Evolutionary conservation across 2,888 invertebrate species (phyloP), one percentile per base, ranked within the genome.

Genomic region (Euclidia mi): DNA sequence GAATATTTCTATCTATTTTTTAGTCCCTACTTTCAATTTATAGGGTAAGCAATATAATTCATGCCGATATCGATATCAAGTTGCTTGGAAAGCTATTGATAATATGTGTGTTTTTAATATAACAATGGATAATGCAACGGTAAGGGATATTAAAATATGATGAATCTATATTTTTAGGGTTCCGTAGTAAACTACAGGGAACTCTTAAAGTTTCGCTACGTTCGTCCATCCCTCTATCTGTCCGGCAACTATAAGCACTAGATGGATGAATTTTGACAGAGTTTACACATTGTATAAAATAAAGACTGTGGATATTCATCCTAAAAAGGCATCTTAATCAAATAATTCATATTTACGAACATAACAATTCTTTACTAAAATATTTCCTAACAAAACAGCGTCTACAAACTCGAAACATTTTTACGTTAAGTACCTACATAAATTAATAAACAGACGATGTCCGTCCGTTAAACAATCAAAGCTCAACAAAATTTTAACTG

Each of bases 401-500:
- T n/a, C 28, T 1, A 42, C 3, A 3, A 14, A 29, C 15, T 37
- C 15, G n/a, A 38, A 12, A 18, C 3, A 12, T 29, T 47, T 47
- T 28, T 6, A 2, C 15, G 17, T 32, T 14, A n/a, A n/a, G n/a
- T 32, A 11, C 32, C 34, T 44, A 20, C 28, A 9, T 46, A 18
- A 32, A 60, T 49, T 25, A 29, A 53, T 28, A 49, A 18, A 34
- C 46, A 48, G 14, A 15, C 17, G 15, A 7, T 35, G 35, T 41
- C 17, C 15, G 17, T 37, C 34, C 15, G 11, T 47, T 41, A 56
- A 57, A 64, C 55, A 59, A 46, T 44, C 42, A 47, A 15, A 46
- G n/a, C 18, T 43, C 56, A 74, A 77, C 75, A 69, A 78, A 58
- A 72, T 76, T 79, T 66, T 46, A 50, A 64, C 69, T 64, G 53